Conservation (phyloP, 2,113 vertebrate genomes). For the Hippocampus zosterae region DNA sequence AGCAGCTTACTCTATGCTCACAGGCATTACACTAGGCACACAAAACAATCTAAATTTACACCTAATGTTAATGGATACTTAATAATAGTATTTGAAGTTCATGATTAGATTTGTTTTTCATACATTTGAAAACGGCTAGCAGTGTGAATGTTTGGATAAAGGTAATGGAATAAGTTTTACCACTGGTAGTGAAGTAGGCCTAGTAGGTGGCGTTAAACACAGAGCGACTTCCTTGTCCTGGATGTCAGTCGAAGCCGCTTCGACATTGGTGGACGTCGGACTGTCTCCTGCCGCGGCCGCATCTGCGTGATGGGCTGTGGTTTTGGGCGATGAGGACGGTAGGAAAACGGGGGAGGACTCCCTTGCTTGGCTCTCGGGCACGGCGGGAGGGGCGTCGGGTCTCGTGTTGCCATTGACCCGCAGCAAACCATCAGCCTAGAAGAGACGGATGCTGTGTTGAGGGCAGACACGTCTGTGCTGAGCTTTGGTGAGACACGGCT, state of each 20-base stretch:
- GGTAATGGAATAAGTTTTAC: conserved; percentile 36
- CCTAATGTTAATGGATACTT: neutral
- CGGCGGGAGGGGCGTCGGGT: conserved; percentile 49
- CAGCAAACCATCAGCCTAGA: conserved; percentile 78
- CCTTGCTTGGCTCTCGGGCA: conserved; percentile 63
- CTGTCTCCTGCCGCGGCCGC: conserved; percentile 1
- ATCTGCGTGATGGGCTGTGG: neutral
- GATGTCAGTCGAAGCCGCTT: neutral
- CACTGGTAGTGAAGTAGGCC: conserved; percentile 60
- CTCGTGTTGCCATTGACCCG: conserved; percentile 76
- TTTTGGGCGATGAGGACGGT: conserved; percentile 34
- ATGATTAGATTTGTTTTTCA: neutral
- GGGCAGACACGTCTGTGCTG: neutral
- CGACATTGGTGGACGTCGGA: neutral
- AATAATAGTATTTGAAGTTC: neutral
- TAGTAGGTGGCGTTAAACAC: conserved; percentile 29
- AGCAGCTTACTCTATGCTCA: neutral
- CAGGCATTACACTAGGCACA: neutral
- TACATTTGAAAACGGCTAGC: neutral
- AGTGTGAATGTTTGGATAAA: neutral
- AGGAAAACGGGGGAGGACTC: conserved; percentile 52
- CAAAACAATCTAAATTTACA: neutral
- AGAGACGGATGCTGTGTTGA: conserved; percentile 11
- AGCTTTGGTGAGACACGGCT: neutral
- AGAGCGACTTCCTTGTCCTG: conserved; percentile 14